Evolutionary conservation across 2,888 invertebrate species (phyloP).

Genomic region (Drosophila antonietae): DNA sequence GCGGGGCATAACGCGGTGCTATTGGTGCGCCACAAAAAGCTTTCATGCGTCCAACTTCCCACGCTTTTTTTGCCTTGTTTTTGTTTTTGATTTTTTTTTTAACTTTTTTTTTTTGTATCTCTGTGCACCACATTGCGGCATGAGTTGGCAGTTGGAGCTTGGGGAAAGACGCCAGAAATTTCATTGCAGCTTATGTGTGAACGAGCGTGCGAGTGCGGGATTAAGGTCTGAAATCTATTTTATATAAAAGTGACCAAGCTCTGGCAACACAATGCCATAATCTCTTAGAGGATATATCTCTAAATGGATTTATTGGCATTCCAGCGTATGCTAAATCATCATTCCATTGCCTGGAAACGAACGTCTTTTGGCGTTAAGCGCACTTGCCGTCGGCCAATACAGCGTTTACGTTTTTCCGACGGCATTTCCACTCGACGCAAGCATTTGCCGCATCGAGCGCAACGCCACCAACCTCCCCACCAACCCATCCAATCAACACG

Average conservation of each 20-base stretch:
- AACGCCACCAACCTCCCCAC: constrained; percentile 1
- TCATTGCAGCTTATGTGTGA: constrained; percentile 7
- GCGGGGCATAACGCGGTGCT: constrained; percentile 85
- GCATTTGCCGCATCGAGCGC: constrained; percentile 1
- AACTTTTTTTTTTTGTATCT: constrained; percentile 13
- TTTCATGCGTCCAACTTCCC: constrained; percentile 82
- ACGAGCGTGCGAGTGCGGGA: background rate
- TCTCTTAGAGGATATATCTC: background rate
- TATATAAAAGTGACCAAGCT: background rate
- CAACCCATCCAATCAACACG: constrained; percentile 2
- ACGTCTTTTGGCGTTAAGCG: background rate
- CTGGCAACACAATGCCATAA: background rate
- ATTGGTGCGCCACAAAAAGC: constrained; percentile 86
- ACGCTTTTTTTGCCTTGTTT: constrained; percentile 47
- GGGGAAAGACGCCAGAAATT: constrained; percentile 3
- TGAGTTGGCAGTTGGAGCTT: constrained; percentile 18
- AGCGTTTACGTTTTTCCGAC: constrained; percentile 53
- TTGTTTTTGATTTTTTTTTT: constrained; percentile 32
- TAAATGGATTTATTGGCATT: background rate
- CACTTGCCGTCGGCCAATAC: constrained; percentile 62
- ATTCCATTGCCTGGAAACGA: constrained; percentile 3
- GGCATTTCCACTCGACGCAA: constrained; percentile 34
- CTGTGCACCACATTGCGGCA: constrained; percentile 57
- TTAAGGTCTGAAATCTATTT: constrained; percentile 1
- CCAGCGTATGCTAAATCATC: background rate